phyloP scores from a whole-genome alignment of 1,140 invertebrate species.

The Drosophila melanica region DNA sequence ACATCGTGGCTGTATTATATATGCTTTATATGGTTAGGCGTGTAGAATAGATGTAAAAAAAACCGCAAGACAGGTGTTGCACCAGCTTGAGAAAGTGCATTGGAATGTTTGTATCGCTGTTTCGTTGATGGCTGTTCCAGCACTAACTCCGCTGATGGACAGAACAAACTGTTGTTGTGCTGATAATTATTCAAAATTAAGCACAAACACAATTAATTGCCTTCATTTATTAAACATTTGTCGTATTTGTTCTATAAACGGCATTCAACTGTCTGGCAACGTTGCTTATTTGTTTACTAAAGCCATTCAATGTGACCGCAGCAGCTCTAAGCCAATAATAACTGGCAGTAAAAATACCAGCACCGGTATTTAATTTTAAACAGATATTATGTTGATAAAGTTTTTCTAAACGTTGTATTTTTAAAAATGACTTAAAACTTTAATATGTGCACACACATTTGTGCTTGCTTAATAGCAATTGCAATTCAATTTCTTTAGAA shows the following conservation, averaged over 20 bases:
- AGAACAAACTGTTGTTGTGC: neutral
- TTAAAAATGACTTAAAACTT: constrained; percentile 16
- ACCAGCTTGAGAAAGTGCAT: constrained; percentile 70
- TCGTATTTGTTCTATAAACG: neutral
- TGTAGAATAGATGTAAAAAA: constrained; percentile 72
- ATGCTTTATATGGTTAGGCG: constrained; percentile 11
- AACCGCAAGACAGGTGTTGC: constrained; percentile 74
- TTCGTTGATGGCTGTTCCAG: constrained; percentile 46
- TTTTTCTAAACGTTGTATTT: neutral
- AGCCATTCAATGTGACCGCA: constrained; percentile 16
- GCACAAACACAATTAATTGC: neutral
- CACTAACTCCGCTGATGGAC: neutral
- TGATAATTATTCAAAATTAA: constrained; percentile 14
- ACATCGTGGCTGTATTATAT: constrained; percentile 26
- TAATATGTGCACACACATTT: neutral
- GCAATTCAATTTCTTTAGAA: constrained; percentile 58
- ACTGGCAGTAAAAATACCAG: constrained; percentile 80
- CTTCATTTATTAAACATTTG: constrained; percentile 4
- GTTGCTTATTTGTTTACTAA: constrained; percentile 46
- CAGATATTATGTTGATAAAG: constrained; percentile 11
- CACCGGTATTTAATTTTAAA: constrained; percentile 28
- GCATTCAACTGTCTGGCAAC: constrained; percentile 24
- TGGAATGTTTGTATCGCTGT: constrained; percentile 55
- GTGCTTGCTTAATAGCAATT: constrained; percentile 26
- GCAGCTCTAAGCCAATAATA: neutral